Evolutionary conservation across 2,888 invertebrate genomes (phyloP).

Genomic region (Harpagoxenus sublaevis): DNA sequence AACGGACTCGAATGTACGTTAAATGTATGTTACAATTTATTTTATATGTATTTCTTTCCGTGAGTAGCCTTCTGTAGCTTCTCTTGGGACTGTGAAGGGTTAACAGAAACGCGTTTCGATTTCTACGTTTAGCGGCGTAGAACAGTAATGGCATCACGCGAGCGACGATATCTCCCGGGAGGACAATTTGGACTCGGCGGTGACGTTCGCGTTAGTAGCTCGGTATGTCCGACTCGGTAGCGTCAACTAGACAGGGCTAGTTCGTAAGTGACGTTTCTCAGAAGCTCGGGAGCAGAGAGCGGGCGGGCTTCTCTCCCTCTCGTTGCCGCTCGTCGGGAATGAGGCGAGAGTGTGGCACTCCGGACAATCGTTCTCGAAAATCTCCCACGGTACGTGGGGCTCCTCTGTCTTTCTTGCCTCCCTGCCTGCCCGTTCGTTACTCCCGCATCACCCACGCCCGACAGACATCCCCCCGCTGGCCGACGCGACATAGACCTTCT

Average conservation of each 20-base stretch:
- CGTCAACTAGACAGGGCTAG: conserved; percentile 29
- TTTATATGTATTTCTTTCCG: background rate
- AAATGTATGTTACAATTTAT: background rate
- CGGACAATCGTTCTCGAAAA: conserved; percentile 75
- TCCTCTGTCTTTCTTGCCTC: background rate
- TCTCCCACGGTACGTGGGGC: conserved; percentile 67
- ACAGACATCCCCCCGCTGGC: conserved; percentile 49
- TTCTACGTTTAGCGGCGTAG: conserved; percentile 15
- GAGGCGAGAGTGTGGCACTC: conserved; percentile 44
- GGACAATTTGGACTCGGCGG: conserved; percentile 12
- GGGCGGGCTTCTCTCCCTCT: conserved; percentile 31
- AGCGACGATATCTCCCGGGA: conserved; percentile 27
- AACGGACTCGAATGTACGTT: background rate
- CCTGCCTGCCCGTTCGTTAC: conserved; percentile 66
- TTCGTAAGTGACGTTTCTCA: conserved; percentile 72
- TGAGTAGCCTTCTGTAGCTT: background rate
- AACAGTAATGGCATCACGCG: conserved; percentile 28
- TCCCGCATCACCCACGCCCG: conserved; percentile 75
- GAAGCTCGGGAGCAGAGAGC: conserved; percentile 59
- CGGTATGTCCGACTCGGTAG: conserved; percentile 20
- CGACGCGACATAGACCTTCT: conserved; percentile 19
- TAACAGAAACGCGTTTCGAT: conserved; percentile 19
- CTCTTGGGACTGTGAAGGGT: background rate
- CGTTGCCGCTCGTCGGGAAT: conserved; percentile 17
- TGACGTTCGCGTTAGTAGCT: background rate